phyloP scores from a whole-genome alignment of 1,140 invertebrate genomes.

The Mya arenaria region DNA sequence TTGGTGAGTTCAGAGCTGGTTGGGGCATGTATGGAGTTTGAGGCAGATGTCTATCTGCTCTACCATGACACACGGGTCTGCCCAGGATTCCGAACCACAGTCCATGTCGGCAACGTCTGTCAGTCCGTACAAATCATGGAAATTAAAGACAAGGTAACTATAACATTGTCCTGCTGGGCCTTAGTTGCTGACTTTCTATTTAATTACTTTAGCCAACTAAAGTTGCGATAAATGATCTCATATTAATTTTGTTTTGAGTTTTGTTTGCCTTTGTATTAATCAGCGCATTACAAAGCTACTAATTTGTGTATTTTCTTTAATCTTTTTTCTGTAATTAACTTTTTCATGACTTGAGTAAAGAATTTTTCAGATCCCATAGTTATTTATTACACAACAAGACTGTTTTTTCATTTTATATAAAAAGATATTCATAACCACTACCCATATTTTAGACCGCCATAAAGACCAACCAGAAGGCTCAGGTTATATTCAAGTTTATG shows the following conservation, averaged over 20 bases:
- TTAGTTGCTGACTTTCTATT: too few species aligned
- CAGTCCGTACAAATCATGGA: constrained; percentile 91
- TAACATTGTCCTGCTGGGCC: too few species aligned
- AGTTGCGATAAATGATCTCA: too few species aligned
- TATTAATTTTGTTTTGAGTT: too few species aligned
- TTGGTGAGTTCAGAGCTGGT: constrained; percentile 81
- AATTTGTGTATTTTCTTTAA: too few species aligned
- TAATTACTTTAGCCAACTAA: too few species aligned
- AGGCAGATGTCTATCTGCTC: constrained; percentile 92
- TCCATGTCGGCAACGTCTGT: constrained; percentile 96
- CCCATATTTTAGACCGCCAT: constrained; percentile 81
- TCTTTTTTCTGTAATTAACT: background rate
- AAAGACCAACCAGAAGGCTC: constrained; percentile 91
- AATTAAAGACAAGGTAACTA: constrained; percentile 78
- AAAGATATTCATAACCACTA: too few species aligned
- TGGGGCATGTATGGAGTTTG: constrained; percentile 76
- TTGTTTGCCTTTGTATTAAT: too few species aligned
- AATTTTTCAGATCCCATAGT: too few species aligned
- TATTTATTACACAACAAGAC: too few species aligned
- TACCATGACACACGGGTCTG: constrained; percentile 92
- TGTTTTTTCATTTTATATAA: background rate
- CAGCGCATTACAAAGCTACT: too few species aligned
- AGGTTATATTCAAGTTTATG: constrained; percentile 94
- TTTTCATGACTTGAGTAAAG: background rate
- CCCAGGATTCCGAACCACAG: constrained; percentile 95